Evolutionary conservation across 2,113 vertebrate genomes (phyloP).

Genomic region (Gnathonemus echidnorhynchus): DNA sequence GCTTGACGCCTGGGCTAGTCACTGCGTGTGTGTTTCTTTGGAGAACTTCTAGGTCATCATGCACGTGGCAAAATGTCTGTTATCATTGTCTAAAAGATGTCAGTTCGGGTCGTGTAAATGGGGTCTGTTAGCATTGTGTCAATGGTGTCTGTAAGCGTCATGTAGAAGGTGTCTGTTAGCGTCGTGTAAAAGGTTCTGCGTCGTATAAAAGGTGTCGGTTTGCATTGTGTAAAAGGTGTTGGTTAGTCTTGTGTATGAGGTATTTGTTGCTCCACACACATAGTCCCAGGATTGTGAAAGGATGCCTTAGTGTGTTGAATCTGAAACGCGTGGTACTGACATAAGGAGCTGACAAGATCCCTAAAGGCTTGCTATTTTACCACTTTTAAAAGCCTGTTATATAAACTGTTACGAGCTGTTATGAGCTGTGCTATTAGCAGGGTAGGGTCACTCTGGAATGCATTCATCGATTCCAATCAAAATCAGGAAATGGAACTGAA

Average conservation of each 20-base stretch:
- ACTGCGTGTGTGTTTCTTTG: not conserved
- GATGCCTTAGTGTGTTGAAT: not conserved
- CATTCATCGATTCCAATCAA: no score
- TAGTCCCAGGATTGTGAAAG: not conserved
- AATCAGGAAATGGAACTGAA: no score
- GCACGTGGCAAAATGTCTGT: not conserved
- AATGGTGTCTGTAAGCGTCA: not conserved
- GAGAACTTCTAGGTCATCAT: not conserved
- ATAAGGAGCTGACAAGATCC: not conserved
- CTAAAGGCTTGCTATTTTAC: not conserved
- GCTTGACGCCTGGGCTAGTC: not conserved
- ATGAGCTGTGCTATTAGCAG: not conserved
- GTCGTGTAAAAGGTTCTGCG: no score
- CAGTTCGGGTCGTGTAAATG: not conserved
- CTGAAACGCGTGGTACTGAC: not conserved
- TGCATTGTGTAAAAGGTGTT: not conserved
- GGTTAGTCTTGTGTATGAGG: not conserved
- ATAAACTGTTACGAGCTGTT: not conserved
- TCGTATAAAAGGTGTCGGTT: not conserved
- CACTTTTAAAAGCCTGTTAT: not conserved
- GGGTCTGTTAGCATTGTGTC: not conserved
- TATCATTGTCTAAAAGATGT: not conserved
- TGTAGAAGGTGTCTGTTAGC: not conserved
- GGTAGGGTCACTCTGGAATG: no score
- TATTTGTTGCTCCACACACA: not conserved